A percentile compares a stretch with the other conserved stretches of the same genome.
Conservation (phyloP, 2,113 vertebrate species). For the Hippocampus zosterae region DNA sequence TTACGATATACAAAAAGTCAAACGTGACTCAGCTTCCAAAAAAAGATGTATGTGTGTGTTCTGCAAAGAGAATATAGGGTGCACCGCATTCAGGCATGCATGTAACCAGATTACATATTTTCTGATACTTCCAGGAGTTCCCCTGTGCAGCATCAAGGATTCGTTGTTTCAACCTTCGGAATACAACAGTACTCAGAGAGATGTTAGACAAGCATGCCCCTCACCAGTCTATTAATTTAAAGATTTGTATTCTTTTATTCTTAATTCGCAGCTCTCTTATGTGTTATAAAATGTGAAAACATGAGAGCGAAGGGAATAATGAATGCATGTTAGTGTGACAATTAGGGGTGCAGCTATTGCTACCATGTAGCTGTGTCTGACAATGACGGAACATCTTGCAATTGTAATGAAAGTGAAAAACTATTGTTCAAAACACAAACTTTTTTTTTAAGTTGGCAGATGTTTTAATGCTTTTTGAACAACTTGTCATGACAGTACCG, state of each 20-base stretch:
- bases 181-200: constrained; percentile 1
- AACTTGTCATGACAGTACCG: not conserved
- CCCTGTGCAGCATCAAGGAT: not conserved
- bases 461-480: not conserved
- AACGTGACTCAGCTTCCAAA: constrained; percentile 20
- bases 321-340: constrained; percentile 11
- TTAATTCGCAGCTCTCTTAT: constrained; percentile 8
- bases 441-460: not conserved
- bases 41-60: constrained; percentile 15
- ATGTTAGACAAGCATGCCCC: constrained; percentile 20
- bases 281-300: constrained; percentile 14
- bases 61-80: constrained; percentile 13
- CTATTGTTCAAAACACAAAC: not conserved
- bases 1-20: constrained; percentile 40
- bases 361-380: not conserved
- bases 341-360: not conserved
- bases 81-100: constrained; percentile 12
- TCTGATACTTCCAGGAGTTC: constrained; percentile 15
- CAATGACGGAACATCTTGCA: not conserved
- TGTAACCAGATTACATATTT: constrained; percentile 4
- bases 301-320: not conserved
- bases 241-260: constrained; percentile 4
- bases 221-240: constrained; percentile 13
- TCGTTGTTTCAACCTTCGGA: constrained; percentile 19
- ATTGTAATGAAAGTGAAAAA: not conserved